phyloP scores from a whole-genome alignment of 2,113 vertebrate species.

The Phyllopteryx taeniolatus region DNA sequence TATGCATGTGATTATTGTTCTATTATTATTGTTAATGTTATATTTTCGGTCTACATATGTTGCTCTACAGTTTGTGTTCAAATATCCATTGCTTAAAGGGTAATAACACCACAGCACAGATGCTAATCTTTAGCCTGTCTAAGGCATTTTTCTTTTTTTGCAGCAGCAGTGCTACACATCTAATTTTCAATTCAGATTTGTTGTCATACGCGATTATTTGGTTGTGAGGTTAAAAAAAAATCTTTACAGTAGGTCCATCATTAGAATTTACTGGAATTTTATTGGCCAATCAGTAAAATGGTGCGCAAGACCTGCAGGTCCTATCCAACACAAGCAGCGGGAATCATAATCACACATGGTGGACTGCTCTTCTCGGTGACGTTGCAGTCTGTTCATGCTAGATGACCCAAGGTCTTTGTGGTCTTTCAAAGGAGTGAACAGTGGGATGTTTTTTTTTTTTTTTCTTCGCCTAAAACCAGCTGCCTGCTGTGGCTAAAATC shows the following conservation, averaged over 20 bases:
- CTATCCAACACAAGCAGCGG: neutral
- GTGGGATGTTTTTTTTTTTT: neutral
- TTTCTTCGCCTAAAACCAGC: neutral
- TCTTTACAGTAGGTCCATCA: neutral
- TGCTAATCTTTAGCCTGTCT: no score
- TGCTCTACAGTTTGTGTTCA: no score
- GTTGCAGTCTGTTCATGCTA: neutral
- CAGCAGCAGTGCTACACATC: neutral
- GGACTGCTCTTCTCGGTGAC: neutral
- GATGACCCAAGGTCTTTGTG: conserved; percentile 1
- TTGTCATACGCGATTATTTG: neutral
- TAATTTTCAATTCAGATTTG: neutral
- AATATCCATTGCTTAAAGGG: no score
- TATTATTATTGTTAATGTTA: no score
- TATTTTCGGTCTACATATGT: no score
- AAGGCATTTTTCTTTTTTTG: no score
- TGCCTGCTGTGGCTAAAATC: conserved; percentile 6
- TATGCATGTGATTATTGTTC: no score
- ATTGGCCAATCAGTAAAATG: neutral
- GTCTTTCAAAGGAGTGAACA: neutral
- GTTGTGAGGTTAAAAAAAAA: neutral
- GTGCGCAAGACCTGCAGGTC: neutral
- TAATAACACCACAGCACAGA: no score
- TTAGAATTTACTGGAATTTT: neutral
- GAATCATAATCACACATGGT: neutral